phyloP scores from a whole-genome alignment of 1,140 invertebrate genomes.

The Metopolophium dirhodum region DNA sequence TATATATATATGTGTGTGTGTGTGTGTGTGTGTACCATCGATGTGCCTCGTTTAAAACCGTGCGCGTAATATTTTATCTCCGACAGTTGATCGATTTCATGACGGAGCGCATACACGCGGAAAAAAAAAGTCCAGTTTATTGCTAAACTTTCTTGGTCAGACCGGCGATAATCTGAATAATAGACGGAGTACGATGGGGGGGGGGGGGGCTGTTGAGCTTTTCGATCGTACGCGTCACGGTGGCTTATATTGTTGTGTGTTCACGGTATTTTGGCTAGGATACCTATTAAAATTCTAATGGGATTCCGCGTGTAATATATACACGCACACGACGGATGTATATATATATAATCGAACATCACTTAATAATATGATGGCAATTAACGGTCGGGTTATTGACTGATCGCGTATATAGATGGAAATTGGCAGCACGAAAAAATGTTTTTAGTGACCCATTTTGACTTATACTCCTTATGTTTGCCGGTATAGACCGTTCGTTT shows the following conservation, averaged over 20 bases:
- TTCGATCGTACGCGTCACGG: neutral
- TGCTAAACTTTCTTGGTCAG: neutral
- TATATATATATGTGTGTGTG: neutral
- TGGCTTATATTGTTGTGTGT: neutral
- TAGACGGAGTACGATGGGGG: no score
- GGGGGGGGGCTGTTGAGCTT: neutral
- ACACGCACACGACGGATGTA: neutral
- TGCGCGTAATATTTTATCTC: conserved; percentile 24
- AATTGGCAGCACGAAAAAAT: conserved; percentile 25
- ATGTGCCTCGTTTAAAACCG: neutral
- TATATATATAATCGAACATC: neutral
- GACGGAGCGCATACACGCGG: neutral
- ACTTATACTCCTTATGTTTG: neutral
- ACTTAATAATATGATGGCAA: neutral
- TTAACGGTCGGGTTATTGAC: neutral
- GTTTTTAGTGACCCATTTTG: neutral
- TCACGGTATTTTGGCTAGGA: conserved; percentile 46
- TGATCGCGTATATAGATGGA: neutral
- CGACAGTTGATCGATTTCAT: conserved; percentile 43
- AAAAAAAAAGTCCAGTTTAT: conserved; percentile 9
- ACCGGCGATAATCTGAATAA: conserved; percentile 25
- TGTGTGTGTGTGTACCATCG: neutral
- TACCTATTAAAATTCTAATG: conserved; percentile 54
- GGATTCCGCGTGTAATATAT: conserved; percentile 5
- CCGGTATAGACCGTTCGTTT: neutral